Percentiles rank a stretch among this genome's conserved stretches.
phyloP scores from a whole-genome alignment of 1,140 invertebrate species.

The Drosophila leontia region DNA sequence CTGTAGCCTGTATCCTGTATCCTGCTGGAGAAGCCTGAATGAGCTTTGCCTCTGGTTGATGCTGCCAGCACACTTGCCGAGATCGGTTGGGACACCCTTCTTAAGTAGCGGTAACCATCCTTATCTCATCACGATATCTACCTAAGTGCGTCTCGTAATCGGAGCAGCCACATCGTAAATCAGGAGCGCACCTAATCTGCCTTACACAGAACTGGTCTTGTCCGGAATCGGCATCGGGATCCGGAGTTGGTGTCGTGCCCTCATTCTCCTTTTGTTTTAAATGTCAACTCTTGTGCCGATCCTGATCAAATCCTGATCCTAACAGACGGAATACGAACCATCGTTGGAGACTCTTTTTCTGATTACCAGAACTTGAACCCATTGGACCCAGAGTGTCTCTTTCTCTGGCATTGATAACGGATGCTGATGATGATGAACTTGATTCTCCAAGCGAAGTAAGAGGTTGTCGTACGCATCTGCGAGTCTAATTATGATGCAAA shows the following conservation, averaged over 20 bases:
- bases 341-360: background rate
- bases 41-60: slow-evolving; percentile 40
- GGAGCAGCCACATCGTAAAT: slow-evolving; percentile 44
- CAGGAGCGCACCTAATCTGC: slow-evolving; percentile 26
- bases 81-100: slow-evolving; percentile 12
- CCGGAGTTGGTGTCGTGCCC: background rate
- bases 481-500: slow-evolving; percentile 21
- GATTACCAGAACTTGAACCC: slow-evolving; percentile 3
- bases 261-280: background rate
- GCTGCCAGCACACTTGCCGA: slow-evolving; percentile 41
- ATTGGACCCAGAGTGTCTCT: background rate
- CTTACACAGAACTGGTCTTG: slow-evolving; percentile 12
- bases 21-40: background rate
- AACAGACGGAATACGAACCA: background rate
- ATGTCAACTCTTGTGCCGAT: background rate
- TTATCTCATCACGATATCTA: slow-evolving; percentile 52
- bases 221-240: slow-evolving; percentile 7
- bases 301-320: background rate
- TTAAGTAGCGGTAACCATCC: slow-evolving; percentile 27
- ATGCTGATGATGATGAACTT: slow-evolving; percentile 2
- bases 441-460: slow-evolving; percentile 4
- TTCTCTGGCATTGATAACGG: slow-evolving; percentile 10
- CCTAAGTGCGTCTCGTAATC: slow-evolving; percentile 37
- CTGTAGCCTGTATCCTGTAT: background rate
- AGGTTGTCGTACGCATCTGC: slow-evolving; percentile 18